phyloP scores from a whole-genome alignment of 2,888 invertebrate species.

The Sphecodes monilicornis region DNA sequence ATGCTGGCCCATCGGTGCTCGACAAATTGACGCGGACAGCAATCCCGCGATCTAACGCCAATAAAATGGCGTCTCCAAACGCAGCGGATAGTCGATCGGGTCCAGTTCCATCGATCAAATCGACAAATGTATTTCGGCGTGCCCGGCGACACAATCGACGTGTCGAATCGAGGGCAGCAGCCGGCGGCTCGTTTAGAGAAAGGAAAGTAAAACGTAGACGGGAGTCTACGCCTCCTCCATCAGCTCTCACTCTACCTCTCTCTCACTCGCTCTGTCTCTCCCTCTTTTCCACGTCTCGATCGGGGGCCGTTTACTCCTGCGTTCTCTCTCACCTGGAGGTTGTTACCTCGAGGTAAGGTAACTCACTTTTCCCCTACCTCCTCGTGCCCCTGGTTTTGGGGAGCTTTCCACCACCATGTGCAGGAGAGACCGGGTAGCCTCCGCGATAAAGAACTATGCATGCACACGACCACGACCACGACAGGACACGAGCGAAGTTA shows the following conservation, averaged over 20 bases:
- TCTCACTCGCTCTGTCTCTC: neutral
- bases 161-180: constrained; percentile 74
- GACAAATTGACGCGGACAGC: neutral
- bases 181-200: constrained; percentile 73
- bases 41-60: too few relatives aligned
- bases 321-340: constrained; percentile 61
- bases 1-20: neutral
- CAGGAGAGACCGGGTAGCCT: constrained; percentile 16
- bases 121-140: constrained; percentile 54
- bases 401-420: constrained; percentile 76
- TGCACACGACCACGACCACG: constrained; percentile 54
- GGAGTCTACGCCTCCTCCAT: constrained; percentile 60
- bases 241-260: constrained; percentile 16
- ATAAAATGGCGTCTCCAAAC: neutral
- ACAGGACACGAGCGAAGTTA: constrained; percentile 65
- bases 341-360: constrained; percentile 52
- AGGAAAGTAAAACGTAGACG: constrained; percentile 72
- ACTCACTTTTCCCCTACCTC: constrained; percentile 41
- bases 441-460: constrained; percentile 76
- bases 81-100: too few relatives aligned
- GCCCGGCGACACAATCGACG: constrained; percentile 69
- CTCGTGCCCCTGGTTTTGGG: constrained; percentile 72
- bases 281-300: constrained; percentile 16
- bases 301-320: constrained; percentile 49
- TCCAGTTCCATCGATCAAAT: neutral